Evolutionary conservation across 2,113 vertebrate species (phyloP).

Genomic region (Rhinopithecus roxellana): DNA sequence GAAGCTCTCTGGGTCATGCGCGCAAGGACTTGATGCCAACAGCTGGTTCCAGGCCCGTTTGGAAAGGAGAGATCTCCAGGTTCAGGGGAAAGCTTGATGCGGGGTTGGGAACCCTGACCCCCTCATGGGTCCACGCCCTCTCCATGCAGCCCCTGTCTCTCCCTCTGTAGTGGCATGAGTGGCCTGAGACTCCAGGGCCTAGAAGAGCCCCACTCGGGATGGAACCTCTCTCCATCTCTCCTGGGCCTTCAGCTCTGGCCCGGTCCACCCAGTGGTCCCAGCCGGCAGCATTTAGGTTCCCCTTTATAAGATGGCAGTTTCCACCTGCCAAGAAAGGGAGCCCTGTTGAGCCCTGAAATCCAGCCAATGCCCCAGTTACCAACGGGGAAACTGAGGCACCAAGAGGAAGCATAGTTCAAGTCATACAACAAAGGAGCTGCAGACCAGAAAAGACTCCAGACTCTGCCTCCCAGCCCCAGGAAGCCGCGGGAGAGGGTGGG

Average conservation of each 20-base stretch:
- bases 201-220: background rate
- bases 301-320: background rate
- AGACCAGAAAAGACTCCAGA: background rate
- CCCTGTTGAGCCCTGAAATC: background rate
- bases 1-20: background rate
- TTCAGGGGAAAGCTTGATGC: background rate
- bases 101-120: background rate
- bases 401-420: background rate
- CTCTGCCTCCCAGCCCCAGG: background rate
- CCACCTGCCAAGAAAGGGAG: background rate
- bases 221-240: background rate
- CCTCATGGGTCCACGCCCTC: fast-evolving
- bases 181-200: background rate
- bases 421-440: background rate
- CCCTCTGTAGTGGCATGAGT: background rate
- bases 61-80: background rate
- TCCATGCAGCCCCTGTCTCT: background rate
- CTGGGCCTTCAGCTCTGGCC: background rate
- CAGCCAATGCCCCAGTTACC: background rate
- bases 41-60: background rate
- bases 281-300: background rate
- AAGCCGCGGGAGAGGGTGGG: background rate
- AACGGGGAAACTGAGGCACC: background rate
- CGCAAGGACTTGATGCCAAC: background rate
- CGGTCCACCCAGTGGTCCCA: background rate